Conservation (phyloP, 2,113 vertebrate species). For the Herpetotheres cachinnans region DNA sequence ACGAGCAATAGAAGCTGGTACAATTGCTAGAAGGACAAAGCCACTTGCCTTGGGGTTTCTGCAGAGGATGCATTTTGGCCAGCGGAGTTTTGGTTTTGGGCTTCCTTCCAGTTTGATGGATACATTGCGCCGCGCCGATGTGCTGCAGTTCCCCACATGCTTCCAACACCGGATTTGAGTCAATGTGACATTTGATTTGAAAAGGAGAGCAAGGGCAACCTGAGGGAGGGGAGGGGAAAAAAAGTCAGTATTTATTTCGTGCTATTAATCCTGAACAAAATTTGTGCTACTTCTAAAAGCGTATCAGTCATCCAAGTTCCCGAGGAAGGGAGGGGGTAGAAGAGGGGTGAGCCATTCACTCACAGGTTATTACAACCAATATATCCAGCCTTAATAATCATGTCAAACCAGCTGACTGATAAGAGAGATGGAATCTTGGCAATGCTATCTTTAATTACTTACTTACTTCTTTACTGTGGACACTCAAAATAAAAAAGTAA, state of each 20-base stretch:
- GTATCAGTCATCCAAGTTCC: neutral
- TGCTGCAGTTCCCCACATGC: constrained; percentile 46
- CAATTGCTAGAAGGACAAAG: neutral
- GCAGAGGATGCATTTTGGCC: constrained; percentile 70
- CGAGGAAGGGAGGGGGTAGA: neutral
- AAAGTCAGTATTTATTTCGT: neutral
- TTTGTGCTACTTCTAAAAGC: neutral
- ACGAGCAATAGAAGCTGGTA: accelerated
- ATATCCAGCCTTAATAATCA: neutral
- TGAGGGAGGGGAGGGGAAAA: neutral
- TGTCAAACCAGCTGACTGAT: neutral
- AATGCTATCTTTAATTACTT: neutral
- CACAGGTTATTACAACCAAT: neutral
- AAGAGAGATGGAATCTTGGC: neutral
- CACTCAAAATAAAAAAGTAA: neutral
- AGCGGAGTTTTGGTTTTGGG: constrained; percentile 68
- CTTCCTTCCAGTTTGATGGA: constrained; percentile 73
- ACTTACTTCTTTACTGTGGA: neutral
- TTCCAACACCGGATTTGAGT: constrained; percentile 63
- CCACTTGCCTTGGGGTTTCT: constrained; percentile 84
- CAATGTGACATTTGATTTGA: constrained; percentile 74
- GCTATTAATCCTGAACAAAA: neutral
- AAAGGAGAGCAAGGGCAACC: constrained; percentile 73
- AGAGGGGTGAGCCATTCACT: neutral
- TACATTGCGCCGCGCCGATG: constrained; percentile 69